Percentiles rank a stretch among this genome's conserved stretches.
Conservation (phyloP, 2,888 invertebrate species). For the Apoda limacodes region DNA sequence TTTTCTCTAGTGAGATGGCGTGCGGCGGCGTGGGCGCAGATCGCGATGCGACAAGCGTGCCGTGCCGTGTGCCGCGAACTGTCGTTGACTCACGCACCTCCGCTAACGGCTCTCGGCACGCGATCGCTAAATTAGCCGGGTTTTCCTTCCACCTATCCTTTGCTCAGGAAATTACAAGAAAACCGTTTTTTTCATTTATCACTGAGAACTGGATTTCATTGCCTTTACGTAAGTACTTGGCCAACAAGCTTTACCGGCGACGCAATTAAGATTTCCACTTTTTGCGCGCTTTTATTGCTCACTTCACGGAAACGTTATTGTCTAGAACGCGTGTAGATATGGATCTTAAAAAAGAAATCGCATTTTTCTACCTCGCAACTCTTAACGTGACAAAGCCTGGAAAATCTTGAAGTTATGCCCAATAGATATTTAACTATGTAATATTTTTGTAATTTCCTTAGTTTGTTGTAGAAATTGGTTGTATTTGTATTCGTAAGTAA, state of each 20-base stretch:
- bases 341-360: conserved; percentile 63
- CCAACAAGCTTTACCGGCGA: conserved; percentile 52
- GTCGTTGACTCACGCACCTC: conserved; percentile 20
- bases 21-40: conserved; percentile 9
- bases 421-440: no score
- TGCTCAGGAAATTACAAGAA: conserved; percentile 62
- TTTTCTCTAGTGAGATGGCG: neutral
- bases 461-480: no score
- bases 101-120: conserved; percentile 54
- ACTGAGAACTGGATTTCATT: conserved; percentile 55
- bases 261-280: conserved; percentile 68
- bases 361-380: no score
- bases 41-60: conserved; percentile 9
- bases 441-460: no score
- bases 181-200: conserved; percentile 57
- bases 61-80: neutral
- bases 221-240: conserved; percentile 58
- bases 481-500: no score
- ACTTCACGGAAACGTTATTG: conserved; percentile 69
- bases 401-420: no score
- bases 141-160: conserved; percentile 60
- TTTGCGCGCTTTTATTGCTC: conserved; percentile 64
- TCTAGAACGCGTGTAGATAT: conserved; percentile 59
- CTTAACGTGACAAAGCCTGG: no score
- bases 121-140: conserved; percentile 56